Percentiles rank a stretch among this genome's conserved stretches.
Evolutionary conservation across 2,797 vertebrate genomes (phyloP).

Genomic region (Alcedo atthis): DNA sequence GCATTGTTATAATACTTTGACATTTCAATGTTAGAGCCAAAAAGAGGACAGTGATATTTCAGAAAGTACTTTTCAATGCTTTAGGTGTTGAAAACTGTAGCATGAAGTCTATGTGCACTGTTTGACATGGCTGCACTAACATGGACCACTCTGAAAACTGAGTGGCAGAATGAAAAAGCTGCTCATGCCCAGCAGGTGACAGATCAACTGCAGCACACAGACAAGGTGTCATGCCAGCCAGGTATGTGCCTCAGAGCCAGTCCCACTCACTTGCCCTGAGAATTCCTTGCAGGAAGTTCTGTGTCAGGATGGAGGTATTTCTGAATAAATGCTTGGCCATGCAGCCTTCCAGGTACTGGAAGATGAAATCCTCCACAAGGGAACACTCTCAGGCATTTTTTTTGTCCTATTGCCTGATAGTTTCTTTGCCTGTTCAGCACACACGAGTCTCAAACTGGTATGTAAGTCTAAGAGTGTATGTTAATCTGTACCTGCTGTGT

Average conservation of each 20-base stretch:
- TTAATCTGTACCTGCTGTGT: not conserved
- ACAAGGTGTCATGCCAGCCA: not conserved
- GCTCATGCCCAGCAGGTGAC: rapidly evolving
- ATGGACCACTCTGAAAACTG: not conserved
- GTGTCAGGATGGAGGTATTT: not conserved
- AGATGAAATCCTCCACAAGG: not conserved
- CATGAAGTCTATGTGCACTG: not conserved
- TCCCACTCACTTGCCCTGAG: not conserved
- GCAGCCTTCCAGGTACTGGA: not conserved
- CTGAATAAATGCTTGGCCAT: not conserved
- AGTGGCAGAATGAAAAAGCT: not conserved
- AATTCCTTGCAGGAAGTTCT: not conserved
- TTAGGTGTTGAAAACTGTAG: not conserved
- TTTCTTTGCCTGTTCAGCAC: not conserved
- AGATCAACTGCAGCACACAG: not conserved
- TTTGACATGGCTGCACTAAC: not conserved
- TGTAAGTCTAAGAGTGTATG: not conserved
- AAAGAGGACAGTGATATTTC: not conserved
- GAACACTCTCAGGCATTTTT: not conserved
- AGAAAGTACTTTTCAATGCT: not conserved
- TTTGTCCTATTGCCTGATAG: not conserved
- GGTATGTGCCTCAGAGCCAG: not conserved
- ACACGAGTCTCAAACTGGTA: not conserved
- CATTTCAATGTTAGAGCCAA: not conserved
- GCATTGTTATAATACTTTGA: not conserved